Evolutionary conservation across 2,888 invertebrate species (phyloP).

Genomic region (Conomelus anceps): DNA sequence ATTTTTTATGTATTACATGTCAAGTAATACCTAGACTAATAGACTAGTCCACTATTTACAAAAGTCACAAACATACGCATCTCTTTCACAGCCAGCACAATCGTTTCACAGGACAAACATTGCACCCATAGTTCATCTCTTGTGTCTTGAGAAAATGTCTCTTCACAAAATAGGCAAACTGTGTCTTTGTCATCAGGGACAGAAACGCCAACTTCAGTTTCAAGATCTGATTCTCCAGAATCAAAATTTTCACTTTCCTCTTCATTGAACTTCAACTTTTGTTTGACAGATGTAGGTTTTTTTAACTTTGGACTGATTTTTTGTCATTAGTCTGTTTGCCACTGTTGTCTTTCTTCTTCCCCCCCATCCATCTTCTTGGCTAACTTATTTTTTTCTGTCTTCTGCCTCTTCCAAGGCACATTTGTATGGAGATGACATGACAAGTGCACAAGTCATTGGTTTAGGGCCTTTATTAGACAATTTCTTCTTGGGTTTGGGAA

Average conservation of each 20-base stretch:
- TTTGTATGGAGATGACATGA: not conserved
- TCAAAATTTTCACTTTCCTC: not conserved
- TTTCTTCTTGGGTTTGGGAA: not conserved
- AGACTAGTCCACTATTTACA: not conserved
- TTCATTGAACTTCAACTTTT: not conserved
- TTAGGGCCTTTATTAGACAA: not conserved
- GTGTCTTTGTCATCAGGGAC: not conserved
- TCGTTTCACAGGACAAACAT: not conserved
- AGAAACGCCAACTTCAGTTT: not conserved
- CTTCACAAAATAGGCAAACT: constrained; percentile 7
- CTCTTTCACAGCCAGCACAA: not conserved
- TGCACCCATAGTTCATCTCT: constrained; percentile 9
- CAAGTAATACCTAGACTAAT: too few relatives aligned
- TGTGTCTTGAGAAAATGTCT: not conserved
- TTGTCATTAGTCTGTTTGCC: not conserved
- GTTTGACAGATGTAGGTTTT: too few relatives aligned
- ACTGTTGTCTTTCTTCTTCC: not conserved
- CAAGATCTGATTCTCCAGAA: not conserved
- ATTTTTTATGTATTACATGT: too few relatives aligned
- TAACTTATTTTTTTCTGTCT: not conserved
- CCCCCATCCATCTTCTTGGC: not conserved
- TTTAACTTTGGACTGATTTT: too few relatives aligned
- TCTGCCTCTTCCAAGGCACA: not conserved
- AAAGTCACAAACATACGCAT: not conserved
- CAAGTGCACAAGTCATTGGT: not conserved